These are phyloP conservation scores for Aurelia sp. DNA, from an alignment of 30 jellyfish, hydroid and myxozoan species.

Conservation along the genomic window DNA sequence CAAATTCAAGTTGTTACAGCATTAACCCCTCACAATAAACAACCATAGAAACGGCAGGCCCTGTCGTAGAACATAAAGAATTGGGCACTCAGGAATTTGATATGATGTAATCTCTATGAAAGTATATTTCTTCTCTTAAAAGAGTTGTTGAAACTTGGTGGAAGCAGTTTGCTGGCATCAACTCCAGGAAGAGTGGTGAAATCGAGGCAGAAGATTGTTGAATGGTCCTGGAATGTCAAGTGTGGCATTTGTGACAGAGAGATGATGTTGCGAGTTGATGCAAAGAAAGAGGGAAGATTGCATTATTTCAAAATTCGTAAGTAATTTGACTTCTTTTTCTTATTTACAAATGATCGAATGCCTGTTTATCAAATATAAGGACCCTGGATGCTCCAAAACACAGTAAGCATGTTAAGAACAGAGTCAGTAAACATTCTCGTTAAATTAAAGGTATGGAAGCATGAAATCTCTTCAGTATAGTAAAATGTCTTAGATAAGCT, in stretches of 20 bases:
- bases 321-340: neutral
- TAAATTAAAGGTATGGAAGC: too few relatives aligned
- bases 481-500: too few relatives aligned
- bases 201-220: neutral
- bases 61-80: too few relatives aligned
- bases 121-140: too few relatives aligned
- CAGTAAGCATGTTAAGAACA: too few relatives aligned
- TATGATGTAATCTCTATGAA: too few relatives aligned
- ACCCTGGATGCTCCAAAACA: neutral
- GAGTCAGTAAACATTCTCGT: too few relatives aligned
- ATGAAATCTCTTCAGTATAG: too few relatives aligned
- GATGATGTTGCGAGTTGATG: conserved; percentile 2
- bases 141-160: neutral
- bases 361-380: neutral
- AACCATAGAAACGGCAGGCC: too few relatives aligned
- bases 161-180: neutral
- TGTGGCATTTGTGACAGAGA: conserved; percentile 1
- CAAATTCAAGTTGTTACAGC: too few relatives aligned
- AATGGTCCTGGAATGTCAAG: conserved; percentile 20
- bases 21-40: too few relatives aligned
- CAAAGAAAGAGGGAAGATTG: conserved; percentile 8
- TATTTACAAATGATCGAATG: neutral
- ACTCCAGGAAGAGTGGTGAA: neutral
- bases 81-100: too few relatives aligned
- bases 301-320: conserved; percentile 12